Conservation (phyloP, 2,888 invertebrate species). For the Phasia obesa region DNA sequence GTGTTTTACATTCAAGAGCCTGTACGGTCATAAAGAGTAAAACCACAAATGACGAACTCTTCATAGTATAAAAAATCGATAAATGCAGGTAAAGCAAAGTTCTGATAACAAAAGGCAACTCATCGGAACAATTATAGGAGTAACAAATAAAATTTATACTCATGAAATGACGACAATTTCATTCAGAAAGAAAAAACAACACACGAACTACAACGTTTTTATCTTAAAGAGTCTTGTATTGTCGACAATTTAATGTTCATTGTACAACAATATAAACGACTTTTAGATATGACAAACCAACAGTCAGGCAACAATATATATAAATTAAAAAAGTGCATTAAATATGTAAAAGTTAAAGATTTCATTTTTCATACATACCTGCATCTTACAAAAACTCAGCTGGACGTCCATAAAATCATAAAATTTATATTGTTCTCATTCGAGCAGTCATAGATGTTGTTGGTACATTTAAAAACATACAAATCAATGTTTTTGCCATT, state of each 20-base stretch:
- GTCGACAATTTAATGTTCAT: conserved; percentile 67
- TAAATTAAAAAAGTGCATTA: conserved; percentile 20
- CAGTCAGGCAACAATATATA: conserved; percentile 46
- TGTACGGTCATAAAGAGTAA: conserved; percentile 44
- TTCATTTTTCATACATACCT: conserved; percentile 45
- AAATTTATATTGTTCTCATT: conserved; percentile 42
- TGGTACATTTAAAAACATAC: conserved; percentile 17
- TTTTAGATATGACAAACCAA: conserved; percentile 50
- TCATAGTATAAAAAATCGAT: not conserved
- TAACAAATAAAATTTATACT: conserved; percentile 40
- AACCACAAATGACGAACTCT: conserved; percentile 51
- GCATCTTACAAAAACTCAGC: conserved; percentile 60
- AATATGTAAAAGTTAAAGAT: conserved; percentile 22
- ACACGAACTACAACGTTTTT: conserved; percentile 48
- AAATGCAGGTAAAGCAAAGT: conserved; percentile 48
- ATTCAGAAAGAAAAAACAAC: conserved; percentile 44
- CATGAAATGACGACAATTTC: conserved; percentile 66
- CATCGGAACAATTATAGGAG: conserved; percentile 18
- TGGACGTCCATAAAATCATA: conserved; percentile 63
- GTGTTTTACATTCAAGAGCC: conserved; percentile 46
- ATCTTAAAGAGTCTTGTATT: conserved; percentile 67
- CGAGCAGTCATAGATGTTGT: not conserved
- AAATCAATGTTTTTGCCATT: conserved; percentile 57
- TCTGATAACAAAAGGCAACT: conserved; percentile 32
- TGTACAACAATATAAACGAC: conserved; percentile 56